These are phyloP conservation scores for Danio tinwini DNA, from an alignment of 2,797 vertebrate genomes.

Conservation along the genomic window DNA sequence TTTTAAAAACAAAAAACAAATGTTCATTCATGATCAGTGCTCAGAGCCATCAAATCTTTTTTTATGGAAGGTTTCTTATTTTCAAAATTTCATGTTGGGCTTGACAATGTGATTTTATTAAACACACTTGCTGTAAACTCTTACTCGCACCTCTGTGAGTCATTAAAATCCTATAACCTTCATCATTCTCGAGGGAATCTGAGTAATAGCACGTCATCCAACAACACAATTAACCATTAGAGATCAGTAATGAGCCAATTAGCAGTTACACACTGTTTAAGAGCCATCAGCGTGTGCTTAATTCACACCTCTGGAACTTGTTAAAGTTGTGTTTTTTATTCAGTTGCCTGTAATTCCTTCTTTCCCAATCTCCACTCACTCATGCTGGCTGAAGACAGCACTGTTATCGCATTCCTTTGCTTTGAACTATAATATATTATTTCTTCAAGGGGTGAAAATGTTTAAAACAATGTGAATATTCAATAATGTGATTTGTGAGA, in stretches of 20 bases:
- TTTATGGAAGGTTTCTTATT: not conserved
- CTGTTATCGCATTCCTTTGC: not conserved
- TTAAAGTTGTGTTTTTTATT: conserved; percentile 47
- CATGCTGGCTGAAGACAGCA: not conserved
- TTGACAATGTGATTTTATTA: not conserved
- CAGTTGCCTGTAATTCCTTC: not conserved
- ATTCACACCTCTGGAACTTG: conserved; percentile 56
- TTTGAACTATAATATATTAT: not conserved
- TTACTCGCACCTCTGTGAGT: not conserved
- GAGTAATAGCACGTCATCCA: conserved; percentile 28
- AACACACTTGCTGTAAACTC: conserved; percentile 3
- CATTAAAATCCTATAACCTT: conserved; percentile 54
- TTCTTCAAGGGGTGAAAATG: not conserved
- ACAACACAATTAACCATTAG: conserved; percentile 53
- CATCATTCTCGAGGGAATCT: conserved; percentile 40
- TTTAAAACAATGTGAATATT: not conserved
- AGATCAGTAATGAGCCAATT: conserved; percentile 54
- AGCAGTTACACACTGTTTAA: conserved; percentile 43
- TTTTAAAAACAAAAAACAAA: not conserved
- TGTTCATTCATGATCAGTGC: not conserved
- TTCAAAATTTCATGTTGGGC: conserved; percentile 1
- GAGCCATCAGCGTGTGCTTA: conserved; percentile 50
- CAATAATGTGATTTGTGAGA: conserved; percentile 1
- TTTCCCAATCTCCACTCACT: not conserved
- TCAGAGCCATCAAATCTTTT: not conserved